Evolutionary conservation across 2,797 vertebrate genomes (phyloP).

Genomic region (Rhadinocentrus ornatus): DNA sequence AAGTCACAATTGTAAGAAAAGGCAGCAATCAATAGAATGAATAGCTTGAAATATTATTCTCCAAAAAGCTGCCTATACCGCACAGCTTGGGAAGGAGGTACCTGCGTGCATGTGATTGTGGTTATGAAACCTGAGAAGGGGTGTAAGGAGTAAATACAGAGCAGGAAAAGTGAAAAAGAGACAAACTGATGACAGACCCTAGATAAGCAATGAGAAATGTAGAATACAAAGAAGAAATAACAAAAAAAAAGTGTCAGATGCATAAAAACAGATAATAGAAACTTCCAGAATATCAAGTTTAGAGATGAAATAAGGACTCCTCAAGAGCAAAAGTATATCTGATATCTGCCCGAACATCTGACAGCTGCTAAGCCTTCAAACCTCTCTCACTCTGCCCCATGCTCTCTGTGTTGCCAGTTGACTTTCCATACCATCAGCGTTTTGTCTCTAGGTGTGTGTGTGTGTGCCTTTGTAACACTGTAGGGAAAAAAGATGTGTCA

Average conservation of each 20-base stretch:
- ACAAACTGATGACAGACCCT: neutral
- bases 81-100: slow-evolving; percentile 1
- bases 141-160: neutral
- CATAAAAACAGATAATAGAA: slow-evolving; percentile 9
- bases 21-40: slow-evolving; percentile 55
- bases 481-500: slow-evolving; percentile 36
- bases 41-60: slow-evolving; percentile 39
- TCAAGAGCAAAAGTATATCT: slow-evolving; percentile 38
- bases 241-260: neutral
- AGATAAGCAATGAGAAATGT: neutral
- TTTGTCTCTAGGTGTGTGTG: slow-evolving; percentile 18
- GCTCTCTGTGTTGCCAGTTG: slow-evolving; percentile 33
- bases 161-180: neutral
- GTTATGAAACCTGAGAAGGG: neutral
- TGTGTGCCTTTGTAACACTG: slow-evolving; percentile 42
- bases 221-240: neutral
- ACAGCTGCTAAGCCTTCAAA: slow-evolving; percentile 55
- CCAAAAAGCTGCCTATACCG: slow-evolving; percentile 24
- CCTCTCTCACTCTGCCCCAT: slow-evolving; percentile 10
- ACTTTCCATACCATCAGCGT: slow-evolving; percentile 63
- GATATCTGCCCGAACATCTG: slow-evolving; percentile 47
- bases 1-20: slow-evolving; percentile 33
- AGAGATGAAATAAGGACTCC: slow-evolving; percentile 24
- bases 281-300: slow-evolving; percentile 16
- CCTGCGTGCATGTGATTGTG: slow-evolving; percentile 13